Base-by-base conservation (phyloP, 2,113 vertebrate genomes). In the Origma solitaria region DNA sequence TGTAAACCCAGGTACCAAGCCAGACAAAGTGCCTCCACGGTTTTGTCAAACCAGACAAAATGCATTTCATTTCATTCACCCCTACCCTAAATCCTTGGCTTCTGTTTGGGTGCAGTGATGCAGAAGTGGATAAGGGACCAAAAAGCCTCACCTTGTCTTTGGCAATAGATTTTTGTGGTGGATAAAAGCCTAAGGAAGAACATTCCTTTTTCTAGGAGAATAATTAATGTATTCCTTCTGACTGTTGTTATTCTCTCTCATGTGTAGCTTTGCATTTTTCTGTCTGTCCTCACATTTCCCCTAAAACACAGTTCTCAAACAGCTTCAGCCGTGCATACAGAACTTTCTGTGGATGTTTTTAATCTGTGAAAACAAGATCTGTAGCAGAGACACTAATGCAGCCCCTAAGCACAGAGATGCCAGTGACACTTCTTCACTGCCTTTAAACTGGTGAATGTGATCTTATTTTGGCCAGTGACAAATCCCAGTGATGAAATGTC, bases 401-500 rank as follows among this genome's bases (percentile, higher is more conserved):
- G 62, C 69, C 81, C 81, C 58, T 80, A 82, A 92, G 82, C 56
- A 90, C 42, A 51, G 62, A 77, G 33, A 90, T 53, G 71, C 51
- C 71, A 81, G 54, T 70, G 79, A 96, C 85, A 88, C 60, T 91
- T 93, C 79, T 93, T 88, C 68, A 51, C 47, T 51, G 85, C 54
- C 47, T 92, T 90, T 93, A 93, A 88, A 96, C 33, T 62, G 79
- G 76, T 70, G 68, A 86, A 87, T 90, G 44, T 56, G 44, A 80
- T 90, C 68, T 90, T 92, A 77, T 86, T 90, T 82, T 86, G 75
- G 35, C 51, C 96, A 82, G 35, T 97, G 92, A 90, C 92, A 97
- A 95, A 95, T 95, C 83, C 86, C 56, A 68, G 73, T 12, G 60
- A 92, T 82, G 64, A 96, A 92, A 94, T 94, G 95, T 86, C 91